These are phyloP conservation scores for Tachuris rubrigastra DNA, from an alignment of 2,113 vertebrate genomes.

Conservation along the genomic window DNA sequence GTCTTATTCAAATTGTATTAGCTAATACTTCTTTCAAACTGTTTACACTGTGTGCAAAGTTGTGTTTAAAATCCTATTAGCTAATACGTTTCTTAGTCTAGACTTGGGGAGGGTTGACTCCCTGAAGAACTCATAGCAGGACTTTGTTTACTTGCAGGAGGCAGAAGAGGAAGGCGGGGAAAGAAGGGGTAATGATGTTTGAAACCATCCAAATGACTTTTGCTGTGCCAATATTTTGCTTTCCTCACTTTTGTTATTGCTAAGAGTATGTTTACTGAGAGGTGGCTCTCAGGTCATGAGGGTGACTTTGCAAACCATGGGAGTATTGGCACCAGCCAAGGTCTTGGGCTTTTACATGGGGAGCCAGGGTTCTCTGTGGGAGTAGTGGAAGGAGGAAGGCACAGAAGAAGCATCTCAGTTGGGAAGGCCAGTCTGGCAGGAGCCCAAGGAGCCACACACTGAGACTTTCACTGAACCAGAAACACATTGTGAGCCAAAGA, in stretches of 20 bases:
- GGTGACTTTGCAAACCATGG: background rate
- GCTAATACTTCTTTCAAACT: constrained; percentile 37
- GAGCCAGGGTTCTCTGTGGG: background rate
- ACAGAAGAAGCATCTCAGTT: background rate
- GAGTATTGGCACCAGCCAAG: background rate
- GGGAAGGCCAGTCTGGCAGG: background rate
- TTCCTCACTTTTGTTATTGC: background rate
- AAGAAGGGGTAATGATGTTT: background rate
- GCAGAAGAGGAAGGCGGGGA: background rate
- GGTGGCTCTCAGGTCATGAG: background rate
- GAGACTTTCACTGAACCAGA: background rate
- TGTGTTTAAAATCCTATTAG: constrained; percentile 50
- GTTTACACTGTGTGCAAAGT: constrained; percentile 33
- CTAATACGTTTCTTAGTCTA: constrained; percentile 25
- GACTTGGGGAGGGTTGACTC: constrained; percentile 6
- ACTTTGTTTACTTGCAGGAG: constrained; percentile 30
- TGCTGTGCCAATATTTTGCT: background rate
- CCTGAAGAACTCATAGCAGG: background rate
- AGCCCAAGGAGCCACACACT: background rate
- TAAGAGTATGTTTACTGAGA: background rate
- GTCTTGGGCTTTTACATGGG: accelerated
- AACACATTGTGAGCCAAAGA: background rate
- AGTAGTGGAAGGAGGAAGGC: background rate
- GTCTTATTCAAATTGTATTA: constrained; percentile 42
- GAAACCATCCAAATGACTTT: background rate